Evolutionary conservation across 1,140 invertebrate species (phyloP).

Genomic region (Brachionus calyciflorus): DNA sequence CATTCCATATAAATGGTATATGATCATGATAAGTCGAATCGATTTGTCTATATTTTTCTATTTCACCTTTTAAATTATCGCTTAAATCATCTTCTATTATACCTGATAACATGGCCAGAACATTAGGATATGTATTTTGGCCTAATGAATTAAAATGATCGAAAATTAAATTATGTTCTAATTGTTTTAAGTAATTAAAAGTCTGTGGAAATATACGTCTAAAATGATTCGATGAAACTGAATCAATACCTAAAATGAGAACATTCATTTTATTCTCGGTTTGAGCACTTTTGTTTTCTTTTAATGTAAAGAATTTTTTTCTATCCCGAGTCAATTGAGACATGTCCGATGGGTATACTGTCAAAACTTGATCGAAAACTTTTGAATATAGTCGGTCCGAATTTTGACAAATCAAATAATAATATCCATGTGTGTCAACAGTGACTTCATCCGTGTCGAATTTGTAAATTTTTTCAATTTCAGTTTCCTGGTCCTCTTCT

Average conservation of each 20-base stretch:
- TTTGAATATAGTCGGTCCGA: background rate
- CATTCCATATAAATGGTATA: slow-evolving; percentile 63
- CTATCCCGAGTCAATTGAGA: background rate
- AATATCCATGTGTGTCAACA: background rate
- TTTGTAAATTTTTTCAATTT: background rate
- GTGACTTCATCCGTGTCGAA: background rate
- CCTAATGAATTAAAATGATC: slow-evolving; percentile 59
- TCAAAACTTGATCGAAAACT: background rate
- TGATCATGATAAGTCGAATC: slow-evolving; percentile 51
- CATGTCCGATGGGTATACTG: slow-evolving; percentile 11
- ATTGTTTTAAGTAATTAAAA: slow-evolving; percentile 62
- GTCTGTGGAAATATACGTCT: slow-evolving; percentile 76
- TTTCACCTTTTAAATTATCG: slow-evolving; percentile 1
- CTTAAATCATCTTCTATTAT: background rate
- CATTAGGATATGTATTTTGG: slow-evolving; percentile 60
- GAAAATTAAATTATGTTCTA: slow-evolving; percentile 49
- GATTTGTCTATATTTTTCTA: background rate
- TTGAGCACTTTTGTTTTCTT: background rate
- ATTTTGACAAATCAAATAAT: slow-evolving; percentile 31
- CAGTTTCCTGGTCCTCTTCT: background rate
- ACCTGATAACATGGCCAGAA: slow-evolving; percentile 55
- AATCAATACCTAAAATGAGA: slow-evolving; percentile 78
- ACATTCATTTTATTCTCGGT: slow-evolving; percentile 60
- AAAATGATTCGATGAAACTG: slow-evolving; percentile 78
- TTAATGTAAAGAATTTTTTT: background rate